Conservation (phyloP, 2,888 invertebrate genomes). For the Drosophila ustulata region DNA sequence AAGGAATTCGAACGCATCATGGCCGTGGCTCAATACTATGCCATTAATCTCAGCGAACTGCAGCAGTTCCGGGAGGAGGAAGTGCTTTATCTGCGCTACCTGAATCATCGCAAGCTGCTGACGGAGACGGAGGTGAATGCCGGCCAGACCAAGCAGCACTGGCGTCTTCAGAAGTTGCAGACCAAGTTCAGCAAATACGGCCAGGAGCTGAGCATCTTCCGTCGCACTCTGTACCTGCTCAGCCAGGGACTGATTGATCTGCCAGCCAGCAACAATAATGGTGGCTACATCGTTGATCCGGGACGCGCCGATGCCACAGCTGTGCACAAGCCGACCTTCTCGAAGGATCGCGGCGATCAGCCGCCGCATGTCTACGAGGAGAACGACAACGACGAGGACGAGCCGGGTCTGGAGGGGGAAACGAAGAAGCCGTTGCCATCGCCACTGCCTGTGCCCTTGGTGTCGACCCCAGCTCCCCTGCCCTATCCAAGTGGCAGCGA, state of each 20-base stretch:
- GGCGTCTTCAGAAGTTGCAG: conserved; percentile 62
- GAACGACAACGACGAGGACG: conserved; percentile 75
- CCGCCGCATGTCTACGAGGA: conserved; percentile 83
- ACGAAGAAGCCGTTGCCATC: conserved; percentile 36
- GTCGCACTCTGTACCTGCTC: conserved; percentile 78
- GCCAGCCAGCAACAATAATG: conserved; percentile 51
- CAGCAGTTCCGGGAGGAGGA: conserved; percentile 83
- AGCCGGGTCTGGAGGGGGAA: conserved; percentile 80
- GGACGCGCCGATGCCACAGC: conserved; percentile 72
- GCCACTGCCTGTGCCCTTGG: conserved; percentile 19
- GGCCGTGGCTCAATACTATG: conserved; percentile 75
- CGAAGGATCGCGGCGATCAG: conserved; percentile 84
- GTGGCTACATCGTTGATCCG: conserved; percentile 65
- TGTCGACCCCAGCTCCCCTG: conserved; percentile 46
- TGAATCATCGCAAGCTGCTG: conserved; percentile 77
- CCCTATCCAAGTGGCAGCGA: conserved; percentile 18
- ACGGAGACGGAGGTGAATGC: conserved; percentile 58
- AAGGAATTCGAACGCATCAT: conserved; percentile 78
- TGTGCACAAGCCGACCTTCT: conserved; percentile 68
- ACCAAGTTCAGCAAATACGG: conserved; percentile 65
- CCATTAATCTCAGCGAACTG: conserved; percentile 73
- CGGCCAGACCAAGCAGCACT: conserved; percentile 70
- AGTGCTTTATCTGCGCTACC: conserved; percentile 66
- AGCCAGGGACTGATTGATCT: conserved; percentile 80
- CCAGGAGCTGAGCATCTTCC: conserved; percentile 76